phyloP scores from a whole-genome alignment of 2,888 invertebrate genomes.

The Ceramica pisi region DNA sequence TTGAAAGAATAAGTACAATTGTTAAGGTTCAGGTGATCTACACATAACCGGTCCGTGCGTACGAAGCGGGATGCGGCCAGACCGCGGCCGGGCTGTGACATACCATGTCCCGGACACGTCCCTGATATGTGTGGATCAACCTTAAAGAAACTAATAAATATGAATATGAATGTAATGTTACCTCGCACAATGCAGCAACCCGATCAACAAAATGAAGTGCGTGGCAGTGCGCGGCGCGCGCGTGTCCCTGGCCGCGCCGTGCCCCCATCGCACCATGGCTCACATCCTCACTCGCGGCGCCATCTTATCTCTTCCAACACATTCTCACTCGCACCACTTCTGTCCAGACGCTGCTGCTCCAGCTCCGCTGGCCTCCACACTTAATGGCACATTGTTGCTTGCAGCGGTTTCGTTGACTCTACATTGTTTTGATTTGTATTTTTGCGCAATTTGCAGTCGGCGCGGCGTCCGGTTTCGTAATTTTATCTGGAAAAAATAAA shows the following conservation, averaged over 20 bases:
- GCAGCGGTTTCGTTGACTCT: constrained; percentile 17
- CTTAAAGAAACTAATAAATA: too few species aligned
- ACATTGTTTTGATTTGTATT: constrained; percentile 46
- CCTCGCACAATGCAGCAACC: constrained; percentile 79
- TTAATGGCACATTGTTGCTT: constrained; percentile 48
- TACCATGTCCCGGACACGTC: too few species aligned
- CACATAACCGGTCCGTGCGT: too few species aligned
- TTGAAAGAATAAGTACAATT: too few species aligned
- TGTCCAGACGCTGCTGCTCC: constrained; percentile 18
- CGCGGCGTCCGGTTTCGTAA: constrained; percentile 30
- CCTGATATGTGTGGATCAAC: too few species aligned
- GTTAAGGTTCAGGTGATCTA: too few species aligned
- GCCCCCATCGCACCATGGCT: constrained; percentile 86
- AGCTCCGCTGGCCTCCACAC: constrained; percentile 29
- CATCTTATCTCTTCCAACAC: constrained; percentile 74
- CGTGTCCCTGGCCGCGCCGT: constrained; percentile 78
- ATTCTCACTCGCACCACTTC: constrained; percentile 58
- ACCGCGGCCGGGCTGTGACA: too few species aligned
- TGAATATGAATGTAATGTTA: constrained; percentile 49
- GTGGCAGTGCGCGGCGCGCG: constrained; percentile 68
- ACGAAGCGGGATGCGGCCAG: too few species aligned
- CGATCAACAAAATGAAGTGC: constrained; percentile 66
- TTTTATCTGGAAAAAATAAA: constrained; percentile 41
- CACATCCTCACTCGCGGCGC: constrained; percentile 81
- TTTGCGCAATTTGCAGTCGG: constrained; percentile 28